Evolutionary conservation across 2,888 invertebrate species (phyloP).

Genomic region (Autographa pulchrina): DNA sequence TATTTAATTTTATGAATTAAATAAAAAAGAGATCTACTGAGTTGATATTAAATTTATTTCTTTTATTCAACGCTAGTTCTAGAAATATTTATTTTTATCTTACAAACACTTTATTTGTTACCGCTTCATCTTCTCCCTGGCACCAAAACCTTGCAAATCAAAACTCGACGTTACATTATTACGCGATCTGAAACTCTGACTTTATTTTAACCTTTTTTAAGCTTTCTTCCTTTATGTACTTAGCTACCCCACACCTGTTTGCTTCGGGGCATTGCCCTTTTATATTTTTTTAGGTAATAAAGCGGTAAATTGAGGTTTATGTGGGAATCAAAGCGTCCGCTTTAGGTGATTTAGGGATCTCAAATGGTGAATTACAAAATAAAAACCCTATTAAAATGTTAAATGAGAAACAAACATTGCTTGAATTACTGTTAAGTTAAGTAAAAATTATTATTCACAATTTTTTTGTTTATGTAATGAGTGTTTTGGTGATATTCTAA

Average conservation of each 20-base stretch:
- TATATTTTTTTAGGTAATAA: conserved; percentile 78
- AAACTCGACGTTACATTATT: conserved; percentile 81
- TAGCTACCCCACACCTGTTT: conserved; percentile 85
- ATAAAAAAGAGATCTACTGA: too few relatives aligned
- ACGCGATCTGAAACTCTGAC: conserved; percentile 77
- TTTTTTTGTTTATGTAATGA: not conserved
- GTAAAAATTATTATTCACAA: not conserved
- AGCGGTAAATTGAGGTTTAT: conserved; percentile 74
- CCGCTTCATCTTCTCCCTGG: conserved; percentile 51
- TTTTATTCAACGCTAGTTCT: too few relatives aligned
- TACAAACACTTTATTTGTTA: too few relatives aligned
- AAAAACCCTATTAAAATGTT: conserved; percentile 15
- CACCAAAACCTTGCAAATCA: conserved; percentile 65
- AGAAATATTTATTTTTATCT: too few relatives aligned
- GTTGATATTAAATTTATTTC: too few relatives aligned
- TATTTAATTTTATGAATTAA: too few relatives aligned
- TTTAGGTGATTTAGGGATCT: conserved; percentile 65
- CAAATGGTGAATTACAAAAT: conserved; percentile 22
- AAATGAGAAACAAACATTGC: not conserved
- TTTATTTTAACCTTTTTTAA: conserved; percentile 85
- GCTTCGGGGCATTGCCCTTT: conserved; percentile 83
- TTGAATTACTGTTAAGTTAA: not conserved
- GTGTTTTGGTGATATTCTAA: not conserved
- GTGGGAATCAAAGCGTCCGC: conserved; percentile 68
- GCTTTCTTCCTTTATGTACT: conserved; percentile 84